Evolutionary conservation across 2,113 vertebrate genomes (phyloP), one percentile per base, ranked within the genome.

Genomic region (Paramisgurnus dabryanus): DNA sequence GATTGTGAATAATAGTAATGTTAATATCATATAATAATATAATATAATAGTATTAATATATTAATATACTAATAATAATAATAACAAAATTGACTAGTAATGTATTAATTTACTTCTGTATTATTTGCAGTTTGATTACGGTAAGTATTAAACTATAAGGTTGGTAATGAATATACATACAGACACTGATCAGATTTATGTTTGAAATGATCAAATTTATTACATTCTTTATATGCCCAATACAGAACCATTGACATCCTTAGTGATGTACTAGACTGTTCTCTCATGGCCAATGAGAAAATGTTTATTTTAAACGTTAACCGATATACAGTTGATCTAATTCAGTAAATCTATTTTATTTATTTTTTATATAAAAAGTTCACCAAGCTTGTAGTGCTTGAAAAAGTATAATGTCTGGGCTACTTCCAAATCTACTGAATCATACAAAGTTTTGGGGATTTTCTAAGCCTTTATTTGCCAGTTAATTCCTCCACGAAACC

Each of bases 401-500:
- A 50, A 17, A 22, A 53, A 53, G 11, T 12, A 10, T 12, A 12
- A 53, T 13, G 50, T 5, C 15, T 53, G 12, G 13, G 50, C 50
- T 13, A 58, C 17, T n/a, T 71, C 53, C 27, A 57, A 72, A n/a
- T 40, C 34, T 7, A 55, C 53, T 8, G 13, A 70, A 70, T 53
- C 47, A 70, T 53, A 17, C 4, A 11, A 5, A 18, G 41, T n/a
- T 74, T 75, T 60, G 3, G 34, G 17, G 47, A 55, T 66, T 65
- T 66, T 53, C 57, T 45, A 12, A 61, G 41, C 41, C 41, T 66
- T 6, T 64, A 34, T 13, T 64, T 76, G 22, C 22, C 5, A 17
- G 22, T 61, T 43, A 74, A 61, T 74, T 27, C 60, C 61, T 67
- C 47, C 75, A 67, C 27, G 39, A 81, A 76, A 41, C 53, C 22